Base-by-base conservation (phyloP, 2,113 vertebrate species). In the Sphaerodactylus townsendi region DNA sequence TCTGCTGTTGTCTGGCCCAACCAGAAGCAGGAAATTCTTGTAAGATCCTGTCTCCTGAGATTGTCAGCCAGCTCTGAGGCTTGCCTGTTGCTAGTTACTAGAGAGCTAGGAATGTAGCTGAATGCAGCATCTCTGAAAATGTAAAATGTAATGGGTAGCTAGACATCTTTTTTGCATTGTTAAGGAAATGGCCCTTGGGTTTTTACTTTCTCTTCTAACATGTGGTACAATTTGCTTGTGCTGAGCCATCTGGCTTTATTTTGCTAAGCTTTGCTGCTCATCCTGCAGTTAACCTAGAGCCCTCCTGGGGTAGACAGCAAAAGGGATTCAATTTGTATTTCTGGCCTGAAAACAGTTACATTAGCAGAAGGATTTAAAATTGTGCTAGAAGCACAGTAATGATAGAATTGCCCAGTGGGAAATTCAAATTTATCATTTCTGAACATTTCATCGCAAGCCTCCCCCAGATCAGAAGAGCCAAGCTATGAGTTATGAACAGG, bases 11-110 rank as follows among this genome's bases (percentile, higher is more conserved):
- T 93, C 94, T 95, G 94, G 91, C 92, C 0, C 91, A 92, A 90
- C 89, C 90, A 94, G 92, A 83, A 91, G 93, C 92, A 94, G 94
- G 94, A 95, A 95, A 94, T 94, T 91, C 92, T 92, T 94, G 87
- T 85, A 91, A 94, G 93, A 93, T 90, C 87, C 92, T 92, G 92
- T 93, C 92, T 93, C 93, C 77, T 84, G 91, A 91, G 90, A 90
- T 91, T 93, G 93, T 92, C 93, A 94, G 91, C 93, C 91, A 92
- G 85, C 65, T 82, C 87, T 56, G n/a, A 92, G 84, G 75, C 71
- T 85, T 83, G 78, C 86, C 1, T 53, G 79, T 85, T 64, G 35
- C 70, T 85, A 0, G 0, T 39, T 82, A 70, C n/a, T 90, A 89
- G 59, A 82, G 85, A 90, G 81, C 64, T 85, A 90, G 83, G 81